phyloP scores from a whole-genome alignment of 2,797 vertebrate species.

The Acestrorhynchus altus region DNA sequence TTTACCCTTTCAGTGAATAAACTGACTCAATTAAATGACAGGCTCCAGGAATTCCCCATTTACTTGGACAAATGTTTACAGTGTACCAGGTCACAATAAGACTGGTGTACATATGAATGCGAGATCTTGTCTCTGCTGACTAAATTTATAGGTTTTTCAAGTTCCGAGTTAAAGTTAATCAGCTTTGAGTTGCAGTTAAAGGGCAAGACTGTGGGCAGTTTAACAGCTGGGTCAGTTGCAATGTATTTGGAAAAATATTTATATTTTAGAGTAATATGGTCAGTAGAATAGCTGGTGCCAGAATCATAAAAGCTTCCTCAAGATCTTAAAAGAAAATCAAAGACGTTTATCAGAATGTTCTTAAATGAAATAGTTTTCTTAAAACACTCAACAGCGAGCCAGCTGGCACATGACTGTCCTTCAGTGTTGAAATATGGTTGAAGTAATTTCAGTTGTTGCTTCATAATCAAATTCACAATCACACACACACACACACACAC shows the following conservation, averaged over 20 bases:
- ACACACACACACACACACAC: too few relatives aligned
- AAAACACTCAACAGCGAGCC: too few relatives aligned
- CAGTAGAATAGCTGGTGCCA: not conserved
- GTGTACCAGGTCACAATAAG: not conserved
- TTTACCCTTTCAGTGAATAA: not conserved
- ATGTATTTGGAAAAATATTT: not conserved
- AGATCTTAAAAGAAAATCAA: too few relatives aligned
- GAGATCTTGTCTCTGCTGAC: not conserved
- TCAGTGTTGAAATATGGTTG: too few relatives aligned
- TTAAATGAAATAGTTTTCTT: too few relatives aligned
- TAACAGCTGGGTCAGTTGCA: not conserved
- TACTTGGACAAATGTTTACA: not conserved
- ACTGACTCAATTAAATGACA: not conserved
- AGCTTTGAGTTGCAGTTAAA: slow-evolving; percentile 3
- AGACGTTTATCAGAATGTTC: too few relatives aligned
- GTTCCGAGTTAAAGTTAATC: slow-evolving; percentile 1
- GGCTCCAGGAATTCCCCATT: not conserved
- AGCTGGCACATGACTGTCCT: too few relatives aligned
- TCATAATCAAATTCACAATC: too few relatives aligned
- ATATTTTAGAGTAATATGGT: not conserved
- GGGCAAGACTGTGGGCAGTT: not conserved
- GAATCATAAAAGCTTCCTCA: too few relatives aligned
- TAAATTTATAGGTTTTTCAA: not conserved
- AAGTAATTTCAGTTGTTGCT: too few relatives aligned
- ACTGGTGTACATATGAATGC: not conserved